Evolutionary conservation across 92 coral and sea anemone species (phyloP).

Genomic region (Parazoanthus atlanticus): DNA sequence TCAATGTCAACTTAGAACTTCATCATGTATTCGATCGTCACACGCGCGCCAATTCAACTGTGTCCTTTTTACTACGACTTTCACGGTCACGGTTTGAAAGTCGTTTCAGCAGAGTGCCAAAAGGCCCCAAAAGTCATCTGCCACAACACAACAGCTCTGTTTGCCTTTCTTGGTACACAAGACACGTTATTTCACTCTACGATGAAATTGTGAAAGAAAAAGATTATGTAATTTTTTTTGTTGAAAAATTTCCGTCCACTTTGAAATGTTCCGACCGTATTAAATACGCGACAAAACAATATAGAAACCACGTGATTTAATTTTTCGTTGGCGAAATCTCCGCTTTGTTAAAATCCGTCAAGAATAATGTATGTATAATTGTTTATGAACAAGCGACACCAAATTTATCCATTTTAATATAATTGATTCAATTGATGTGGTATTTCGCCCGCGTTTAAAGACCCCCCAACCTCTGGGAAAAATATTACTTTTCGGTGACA

Average conservation of each 20-base stretch:
- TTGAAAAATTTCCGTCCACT: background rate
- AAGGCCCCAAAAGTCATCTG: constrained; percentile 18
- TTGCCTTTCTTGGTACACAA: constrained; percentile 43
- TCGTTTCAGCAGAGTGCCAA: background rate
- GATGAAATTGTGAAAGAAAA: constrained; percentile 49
- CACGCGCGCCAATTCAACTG: constrained; percentile 21
- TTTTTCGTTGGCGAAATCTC: background rate
- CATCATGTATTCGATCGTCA: background rate
- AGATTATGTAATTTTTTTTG: background rate
- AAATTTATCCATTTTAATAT: too few species aligned
- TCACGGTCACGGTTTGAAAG: background rate
- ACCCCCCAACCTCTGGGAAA: constrained; percentile 1
- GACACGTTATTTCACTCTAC: constrained; percentile 31
- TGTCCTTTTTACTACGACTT: background rate
- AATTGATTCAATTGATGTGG: background rate
- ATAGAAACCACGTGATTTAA: background rate
- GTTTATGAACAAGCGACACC: background rate
- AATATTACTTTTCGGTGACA: background rate
- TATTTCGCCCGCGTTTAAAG: background rate
- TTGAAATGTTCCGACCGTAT: background rate
- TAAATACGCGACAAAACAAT: background rate
- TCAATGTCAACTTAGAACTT: background rate
- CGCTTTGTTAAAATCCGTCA: background rate
- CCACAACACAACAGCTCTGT: constrained; percentile 44
- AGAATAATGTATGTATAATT: background rate